Conservation (phyloP, 2,113 vertebrate genomes). For the Bubo blakistoni region DNA sequence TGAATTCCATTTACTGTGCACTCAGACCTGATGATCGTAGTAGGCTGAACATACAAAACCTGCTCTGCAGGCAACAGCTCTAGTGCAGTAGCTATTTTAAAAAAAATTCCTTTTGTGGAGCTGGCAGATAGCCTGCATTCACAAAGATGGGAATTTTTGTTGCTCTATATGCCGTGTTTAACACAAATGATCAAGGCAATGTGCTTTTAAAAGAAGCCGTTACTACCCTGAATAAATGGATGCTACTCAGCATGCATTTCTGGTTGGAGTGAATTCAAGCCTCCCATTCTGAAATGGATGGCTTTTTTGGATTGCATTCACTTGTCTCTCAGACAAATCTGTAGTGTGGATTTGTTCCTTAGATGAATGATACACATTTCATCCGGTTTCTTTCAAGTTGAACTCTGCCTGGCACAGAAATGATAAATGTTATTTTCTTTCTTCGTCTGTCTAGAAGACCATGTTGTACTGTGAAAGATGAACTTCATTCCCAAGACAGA, state of each 20-base stretch:
- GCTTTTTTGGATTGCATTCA: constrained; percentile 11
- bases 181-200: not conserved
- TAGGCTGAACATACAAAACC: constrained; percentile 35
- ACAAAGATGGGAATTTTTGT: not conserved
- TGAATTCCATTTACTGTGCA: constrained; percentile 60
- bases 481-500: constrained; percentile 9
- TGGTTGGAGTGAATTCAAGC: constrained; percentile 31
- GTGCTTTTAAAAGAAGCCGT: not conserved
- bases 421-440: constrained; percentile 14
- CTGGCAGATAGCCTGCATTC: constrained; percentile 36
- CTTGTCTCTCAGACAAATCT: constrained; percentile 43
- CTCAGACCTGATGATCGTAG: constrained; percentile 36
- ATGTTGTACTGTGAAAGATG: not conserved
- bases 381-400: constrained; percentile 13
- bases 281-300: constrained; percentile 40
- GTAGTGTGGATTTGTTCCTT: constrained; percentile 3
- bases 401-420: constrained; percentile 1
- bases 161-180: not conserved
- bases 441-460: constrained; percentile 10
- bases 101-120: not conserved
- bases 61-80: constrained; percentile 27
- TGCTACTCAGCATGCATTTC: constrained; percentile 4
- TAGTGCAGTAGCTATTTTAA: not conserved
- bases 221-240: constrained; percentile 11
- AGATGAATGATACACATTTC: constrained; percentile 32